phyloP scores from a whole-genome alignment of 2,113 vertebrate genomes.

The Prinia subflava region DNA sequence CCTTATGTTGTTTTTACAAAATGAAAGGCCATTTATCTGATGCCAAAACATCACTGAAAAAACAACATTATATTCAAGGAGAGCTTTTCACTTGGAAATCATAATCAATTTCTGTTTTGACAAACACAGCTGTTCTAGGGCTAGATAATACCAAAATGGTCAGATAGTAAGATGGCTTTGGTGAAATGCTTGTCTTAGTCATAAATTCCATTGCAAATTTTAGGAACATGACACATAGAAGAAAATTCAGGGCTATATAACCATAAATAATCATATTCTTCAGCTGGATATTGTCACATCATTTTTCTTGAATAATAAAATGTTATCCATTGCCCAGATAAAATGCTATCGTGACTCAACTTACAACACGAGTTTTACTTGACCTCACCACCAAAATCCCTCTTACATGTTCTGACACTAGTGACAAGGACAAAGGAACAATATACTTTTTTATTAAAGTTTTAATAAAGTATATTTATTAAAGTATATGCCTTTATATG shows the following conservation, averaged over 20 bases:
- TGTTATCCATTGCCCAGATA: conserved; percentile 7
- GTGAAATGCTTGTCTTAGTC: conserved; percentile 14
- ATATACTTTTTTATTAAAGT: conserved; percentile 58
- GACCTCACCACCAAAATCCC: neutral
- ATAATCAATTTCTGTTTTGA: conserved; percentile 31
- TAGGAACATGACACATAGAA: conserved; percentile 24
- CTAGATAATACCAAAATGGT: conserved; percentile 15
- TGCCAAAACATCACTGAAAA: conserved; percentile 27
- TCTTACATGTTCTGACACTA: conserved; percentile 27
- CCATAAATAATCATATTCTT: conserved; percentile 62
- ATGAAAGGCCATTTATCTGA: conserved; percentile 17
- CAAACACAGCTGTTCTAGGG: conserved; percentile 13
- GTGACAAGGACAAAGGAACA: conserved; percentile 58
- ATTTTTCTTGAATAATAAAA: conserved; percentile 41
- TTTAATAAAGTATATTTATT: no score
- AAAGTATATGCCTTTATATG: neutral
- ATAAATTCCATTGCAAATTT: conserved; percentile 30
- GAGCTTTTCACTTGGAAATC: conserved; percentile 27
- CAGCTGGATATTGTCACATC: neutral
- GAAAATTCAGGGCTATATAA: conserved; percentile 40
- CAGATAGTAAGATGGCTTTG: neutral
- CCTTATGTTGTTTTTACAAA: neutral
- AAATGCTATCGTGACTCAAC: neutral
- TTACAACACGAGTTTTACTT: conserved; percentile 30
- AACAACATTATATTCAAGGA: conserved; percentile 7